Evolutionary conservation across 2,888 invertebrate genomes (phyloP), one percentile per base, ranked within the genome.

Genomic region (Galeruca laticollis): DNA sequence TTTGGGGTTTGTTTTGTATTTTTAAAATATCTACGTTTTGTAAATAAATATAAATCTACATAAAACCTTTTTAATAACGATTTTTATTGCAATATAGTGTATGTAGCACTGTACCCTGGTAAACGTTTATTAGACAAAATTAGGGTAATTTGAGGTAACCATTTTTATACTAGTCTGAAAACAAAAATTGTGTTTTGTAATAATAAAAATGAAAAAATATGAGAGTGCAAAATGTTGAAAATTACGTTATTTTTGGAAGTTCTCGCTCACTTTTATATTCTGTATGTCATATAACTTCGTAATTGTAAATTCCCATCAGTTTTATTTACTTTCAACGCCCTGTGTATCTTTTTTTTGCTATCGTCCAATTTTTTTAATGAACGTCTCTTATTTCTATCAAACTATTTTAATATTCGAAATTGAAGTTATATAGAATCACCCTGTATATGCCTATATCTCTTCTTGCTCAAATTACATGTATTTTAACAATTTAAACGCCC

Each of bases 141-240:
- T 73, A 75, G 75, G 71, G 73, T 75, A 73, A 75, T 68, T 64
- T 69, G 66, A 70, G 70, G 52, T 75, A 75, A 75, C 70, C 73
- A 73, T 75, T 75, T 75, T 75, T 75, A 75, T 75, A 75, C 75
- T 75, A 75, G 75, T 75, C 75, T 62, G 52, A 71, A 71, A 69
- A 68, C 64, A 68, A 61, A 72, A 65, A 60, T 59, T 47, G 64
- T 65, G 73, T 75, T 75, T 70, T 75, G 56, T 62, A 54, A 60
- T 51, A 67, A 26, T 26, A 18, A 69, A 69, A 60, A 65, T n/a
- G n/a, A n/a, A n/a, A n/a, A n/a, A n/a, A n/a, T n/a, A n/a, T n/a
- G n/a, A 65, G 65, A 68, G 70, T 68, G 73, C 70, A 70, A 73
- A 73, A 74, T 54, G 13, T 47, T 10, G 33, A 35, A 59, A 33